Base-by-base conservation (phyloP, 2,113 vertebrate genomes). In the Otocyon megalotis region DNA sequence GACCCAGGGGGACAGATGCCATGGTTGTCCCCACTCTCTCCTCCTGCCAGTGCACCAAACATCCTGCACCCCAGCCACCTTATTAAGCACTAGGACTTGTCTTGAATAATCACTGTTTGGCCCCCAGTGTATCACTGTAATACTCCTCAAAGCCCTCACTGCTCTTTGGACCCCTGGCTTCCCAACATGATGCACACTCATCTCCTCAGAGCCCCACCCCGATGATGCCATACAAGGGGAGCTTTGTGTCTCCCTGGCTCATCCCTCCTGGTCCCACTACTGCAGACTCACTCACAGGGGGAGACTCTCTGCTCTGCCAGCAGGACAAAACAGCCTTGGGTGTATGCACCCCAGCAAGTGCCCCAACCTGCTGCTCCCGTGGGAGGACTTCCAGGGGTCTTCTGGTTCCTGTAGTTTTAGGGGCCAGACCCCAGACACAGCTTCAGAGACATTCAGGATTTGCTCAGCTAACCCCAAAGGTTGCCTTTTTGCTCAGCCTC, bases 291-390 rank as follows among this genome's bases (percentile, higher is more conserved):
- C 30, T 37, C 65, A 22, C 35, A 17, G 30, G 30, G 32, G 37
- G 22, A 28, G 56, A 2, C 62, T 43, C n/a, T 90, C 22, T 15
- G 12, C 8, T 54, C 11, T 20, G 62, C 65, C n/a, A 2, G 8
- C 9, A 13, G 56, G 37, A 11, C 20, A 7, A 2, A 10, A 9
- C 20, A 11, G 60, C 80, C 28, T n/a, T 22, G 37, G 72, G 32
- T 3, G 2, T 3, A 3, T 0, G 30, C 35, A 12, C 50, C 11
- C 1, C 8, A 14, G 22, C 8, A 9, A n/a, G 54, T 8, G 22
- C 54, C 65, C 37, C 19, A 1, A 5, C 35, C 16, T 0, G 8
- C 14, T 10, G 8, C 54, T 6, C 17, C 17, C 17, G 0, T 0
- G 3, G 22, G 50, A 62, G 17, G 1, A 0, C 19, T 2, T 58